Conservation (phyloP, 1,140 invertebrate genomes). For the Coenobita brevimanus region DNA sequence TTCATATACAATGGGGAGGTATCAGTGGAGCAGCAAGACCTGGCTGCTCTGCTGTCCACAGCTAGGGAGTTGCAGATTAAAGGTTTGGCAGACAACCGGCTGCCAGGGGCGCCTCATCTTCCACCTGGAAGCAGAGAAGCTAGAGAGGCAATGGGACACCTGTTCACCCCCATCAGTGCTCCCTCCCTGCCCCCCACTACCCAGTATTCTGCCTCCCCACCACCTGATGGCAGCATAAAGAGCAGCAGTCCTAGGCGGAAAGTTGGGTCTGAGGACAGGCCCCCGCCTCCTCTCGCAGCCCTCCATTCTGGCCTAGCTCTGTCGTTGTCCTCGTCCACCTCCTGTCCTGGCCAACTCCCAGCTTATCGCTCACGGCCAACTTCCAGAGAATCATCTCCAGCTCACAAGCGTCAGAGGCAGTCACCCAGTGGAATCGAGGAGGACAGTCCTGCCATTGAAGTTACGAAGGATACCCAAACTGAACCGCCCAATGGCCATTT, state of each 20-base stretch:
- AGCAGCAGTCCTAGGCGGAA: slow-evolving; percentile 38
- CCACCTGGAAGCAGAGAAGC: slow-evolving; percentile 28
- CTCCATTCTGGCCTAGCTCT: slow-evolving; percentile 41
- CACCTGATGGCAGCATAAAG: slow-evolving; percentile 30
- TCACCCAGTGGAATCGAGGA: slow-evolving; percentile 46
- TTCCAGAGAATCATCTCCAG: slow-evolving; percentile 54
- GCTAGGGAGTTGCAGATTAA: slow-evolving; percentile 87
- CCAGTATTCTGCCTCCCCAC: slow-evolving; percentile 26
- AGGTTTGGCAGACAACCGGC: slow-evolving; percentile 86
- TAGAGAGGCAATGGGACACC: slow-evolving; percentile 3
- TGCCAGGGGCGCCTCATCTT: slow-evolving; percentile 47
- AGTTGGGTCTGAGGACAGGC: slow-evolving; percentile 49
- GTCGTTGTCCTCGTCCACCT: neutral
- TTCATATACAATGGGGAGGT: slow-evolving; percentile 96
- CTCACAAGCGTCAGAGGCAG: slow-evolving; percentile 54
- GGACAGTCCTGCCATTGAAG: slow-evolving; percentile 31
- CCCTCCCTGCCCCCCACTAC: slow-evolving; percentile 31
- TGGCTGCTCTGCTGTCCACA: slow-evolving; percentile 88
- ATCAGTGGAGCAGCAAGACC: slow-evolving; percentile 92
- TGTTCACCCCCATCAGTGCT: slow-evolving; percentile 23
- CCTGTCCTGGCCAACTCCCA: slow-evolving; percentile 40
- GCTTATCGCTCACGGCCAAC: slow-evolving; percentile 39
- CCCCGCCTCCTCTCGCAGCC: slow-evolving; percentile 44
- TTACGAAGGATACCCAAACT: slow-evolving; percentile 8
- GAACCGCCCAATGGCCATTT: slow-evolving; percentile 50